These are phyloP conservation scores for Meteorus cinctellus DNA, from an alignment of 2,888 invertebrate species.

Conservation along the genomic window DNA sequence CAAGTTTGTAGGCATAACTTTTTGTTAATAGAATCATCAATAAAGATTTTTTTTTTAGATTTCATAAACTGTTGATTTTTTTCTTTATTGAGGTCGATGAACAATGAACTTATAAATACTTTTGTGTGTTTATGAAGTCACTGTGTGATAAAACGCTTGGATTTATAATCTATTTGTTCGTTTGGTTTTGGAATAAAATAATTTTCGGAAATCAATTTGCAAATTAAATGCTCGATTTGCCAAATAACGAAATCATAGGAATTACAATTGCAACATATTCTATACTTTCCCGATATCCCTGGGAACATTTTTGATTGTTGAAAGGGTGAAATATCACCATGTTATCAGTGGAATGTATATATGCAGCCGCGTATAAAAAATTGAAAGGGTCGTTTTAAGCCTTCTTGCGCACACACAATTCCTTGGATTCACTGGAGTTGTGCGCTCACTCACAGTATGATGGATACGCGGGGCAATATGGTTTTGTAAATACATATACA, in stretches of 20 bases:
- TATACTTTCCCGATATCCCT: not conserved
- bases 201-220: too few relatives aligned
- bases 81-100: too few relatives aligned
- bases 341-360: slow-evolving; percentile 16
- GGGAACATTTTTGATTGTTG: not conserved
- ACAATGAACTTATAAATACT: too few relatives aligned
- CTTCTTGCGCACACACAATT: slow-evolving; percentile 33
- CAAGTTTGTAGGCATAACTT: too few relatives aligned
- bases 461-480: not conserved
- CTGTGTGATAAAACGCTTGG: too few relatives aligned
- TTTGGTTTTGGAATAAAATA: too few relatives aligned
- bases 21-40: too few relatives aligned
- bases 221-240: too few relatives aligned
- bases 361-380: not conserved
- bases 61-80: too few relatives aligned
- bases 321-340: slow-evolving; percentile 6
- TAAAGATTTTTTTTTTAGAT: too few relatives aligned
- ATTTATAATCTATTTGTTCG: too few relatives aligned
- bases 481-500: slow-evolving; percentile 1
- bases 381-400: slow-evolving; percentile 20
- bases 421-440: slow-evolving; percentile 32
- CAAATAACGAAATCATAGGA: not conserved
- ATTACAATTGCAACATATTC: not conserved
- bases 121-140: too few relatives aligned
- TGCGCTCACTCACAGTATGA: slow-evolving; percentile 9